Base-by-base conservation (phyloP, 2,888 invertebrate species). In the Polia nebulosa region DNA sequence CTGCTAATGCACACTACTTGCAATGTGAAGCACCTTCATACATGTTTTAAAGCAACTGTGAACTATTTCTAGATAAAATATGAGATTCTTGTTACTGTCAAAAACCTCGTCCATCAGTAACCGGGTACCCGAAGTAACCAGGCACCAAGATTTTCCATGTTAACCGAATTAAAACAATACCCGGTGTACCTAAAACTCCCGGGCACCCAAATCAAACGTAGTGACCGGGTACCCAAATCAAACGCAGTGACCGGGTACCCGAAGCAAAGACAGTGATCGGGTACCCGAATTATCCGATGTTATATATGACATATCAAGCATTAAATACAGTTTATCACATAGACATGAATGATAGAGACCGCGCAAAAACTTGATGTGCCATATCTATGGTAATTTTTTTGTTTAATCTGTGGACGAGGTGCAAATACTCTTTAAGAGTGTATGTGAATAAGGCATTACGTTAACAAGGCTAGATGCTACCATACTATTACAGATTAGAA, bases 31-130 rank as follows among this genome's bases (percentile, higher is more conserved):
- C n/a, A 34, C n/a, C 20, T 36, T 20, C 15, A 36, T 15, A 36
- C 22, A 47, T 22, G 4, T 29, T 67, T 17, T 57, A 47, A 57
- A 67, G 45, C 36, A 47, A 47, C 1, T 8, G 8, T 20, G 6
- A n/a, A 45, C 11, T 36, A 67, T 60, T 36, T 59, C 9, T 72
- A 72, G 49, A 39, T 2, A 34, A 49, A 47, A 32, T 39, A 58
- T 72, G 61, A 72, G 72, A 68, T 60, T 68, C 32, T 32, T 39
- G 0, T 59, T 13, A 58, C 11, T 72, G 47, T 32, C 25, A 39
- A 17, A 17, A n/a, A 32, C 20, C 72, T 47, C 72, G 71, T 71
- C 32, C 47, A 9, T 22, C n/a, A 44, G 2, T 20, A 13, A 60
- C 13, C 13, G 13, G 9, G 27, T 49, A 9, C 8, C 17, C 49